phyloP scores from a whole-genome alignment of 2,113 vertebrate genomes.

The Melanocharis versteri region DNA sequence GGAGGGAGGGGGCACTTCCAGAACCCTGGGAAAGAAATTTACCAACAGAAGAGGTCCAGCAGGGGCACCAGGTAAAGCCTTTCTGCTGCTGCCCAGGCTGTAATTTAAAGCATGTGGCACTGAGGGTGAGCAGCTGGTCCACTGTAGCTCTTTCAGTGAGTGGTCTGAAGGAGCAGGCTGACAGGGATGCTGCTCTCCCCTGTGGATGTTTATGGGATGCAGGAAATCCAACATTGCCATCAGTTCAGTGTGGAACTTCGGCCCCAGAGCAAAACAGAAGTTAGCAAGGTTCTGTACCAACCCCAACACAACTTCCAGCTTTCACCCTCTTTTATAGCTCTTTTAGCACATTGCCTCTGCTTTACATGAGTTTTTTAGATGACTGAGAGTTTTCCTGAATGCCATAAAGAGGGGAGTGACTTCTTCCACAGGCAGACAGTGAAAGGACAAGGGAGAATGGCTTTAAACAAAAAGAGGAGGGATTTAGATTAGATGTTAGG shows the following conservation, averaged over 20 bases:
- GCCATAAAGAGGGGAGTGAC: background rate
- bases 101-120: background rate
- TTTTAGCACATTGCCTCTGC: background rate
- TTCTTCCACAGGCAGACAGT: background rate
- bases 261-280: background rate
- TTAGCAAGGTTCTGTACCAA: background rate
- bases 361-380: background rate
- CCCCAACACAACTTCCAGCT: background rate
- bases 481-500: background rate
- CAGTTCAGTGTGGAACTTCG: background rate
- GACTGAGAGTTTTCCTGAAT: background rate
- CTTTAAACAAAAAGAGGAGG: background rate
- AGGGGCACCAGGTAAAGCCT: background rate
- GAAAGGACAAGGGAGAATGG: background rate
- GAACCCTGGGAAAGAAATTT: background rate
- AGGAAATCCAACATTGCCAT: background rate
- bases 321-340: background rate
- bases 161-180: background rate
- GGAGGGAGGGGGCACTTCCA: background rate
- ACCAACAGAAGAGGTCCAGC: background rate
- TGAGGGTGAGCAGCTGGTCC: background rate
- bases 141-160: accelerated
- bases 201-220: background rate
- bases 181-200: background rate
- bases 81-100: background rate